Conservation (phyloP, 2,888 invertebrate genomes). For the Mimumesa dahlbomi region DNA sequence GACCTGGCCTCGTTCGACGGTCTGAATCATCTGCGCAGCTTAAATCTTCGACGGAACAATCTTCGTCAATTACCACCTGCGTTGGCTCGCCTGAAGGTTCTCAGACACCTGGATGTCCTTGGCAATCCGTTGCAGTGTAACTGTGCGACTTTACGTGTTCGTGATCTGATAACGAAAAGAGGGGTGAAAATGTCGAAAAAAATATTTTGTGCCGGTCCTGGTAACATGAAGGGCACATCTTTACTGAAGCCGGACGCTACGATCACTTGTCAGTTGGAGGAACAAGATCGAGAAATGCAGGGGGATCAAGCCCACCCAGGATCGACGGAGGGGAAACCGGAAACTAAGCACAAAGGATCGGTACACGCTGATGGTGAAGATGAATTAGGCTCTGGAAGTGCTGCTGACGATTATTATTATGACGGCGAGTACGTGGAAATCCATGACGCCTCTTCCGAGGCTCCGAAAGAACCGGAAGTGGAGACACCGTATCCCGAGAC, state of each 20-base stretch:
- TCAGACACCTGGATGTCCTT: conserved; percentile 85
- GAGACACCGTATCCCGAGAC: conserved; percentile 46
- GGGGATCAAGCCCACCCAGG: conserved; percentile 83
- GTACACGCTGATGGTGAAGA: too few relatives aligned
- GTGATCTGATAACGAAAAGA: conserved; percentile 82
- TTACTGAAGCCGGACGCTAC: conserved; percentile 82
- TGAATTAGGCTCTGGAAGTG: conserved; percentile 64
- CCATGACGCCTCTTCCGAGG: neutral
- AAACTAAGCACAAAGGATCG: too few relatives aligned
- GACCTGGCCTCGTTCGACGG: conserved; percentile 81
- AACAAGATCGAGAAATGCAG: conserved; percentile 78
- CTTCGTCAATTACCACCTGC: conserved; percentile 84
- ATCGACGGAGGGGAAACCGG: too few relatives aligned
- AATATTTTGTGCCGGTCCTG: conserved; percentile 83
- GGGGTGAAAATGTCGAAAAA: conserved; percentile 75
- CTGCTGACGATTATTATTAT: conserved; percentile 16
- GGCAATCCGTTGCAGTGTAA: conserved; percentile 88
- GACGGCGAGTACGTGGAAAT: conserved; percentile 45
- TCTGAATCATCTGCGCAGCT: conserved; percentile 83
- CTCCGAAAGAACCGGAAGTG: conserved; percentile 3
- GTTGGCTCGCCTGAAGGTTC: conserved; percentile 81
- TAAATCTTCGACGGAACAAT: conserved; percentile 85
- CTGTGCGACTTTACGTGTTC: conserved; percentile 85
- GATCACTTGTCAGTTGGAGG: conserved; percentile 68
- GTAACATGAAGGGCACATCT: conserved; percentile 81